Percentiles rank a stretch among this genome's conserved stretches.
Conservation (phyloP, 2,888 invertebrate genomes). For the Pomacea canaliculata region DNA sequence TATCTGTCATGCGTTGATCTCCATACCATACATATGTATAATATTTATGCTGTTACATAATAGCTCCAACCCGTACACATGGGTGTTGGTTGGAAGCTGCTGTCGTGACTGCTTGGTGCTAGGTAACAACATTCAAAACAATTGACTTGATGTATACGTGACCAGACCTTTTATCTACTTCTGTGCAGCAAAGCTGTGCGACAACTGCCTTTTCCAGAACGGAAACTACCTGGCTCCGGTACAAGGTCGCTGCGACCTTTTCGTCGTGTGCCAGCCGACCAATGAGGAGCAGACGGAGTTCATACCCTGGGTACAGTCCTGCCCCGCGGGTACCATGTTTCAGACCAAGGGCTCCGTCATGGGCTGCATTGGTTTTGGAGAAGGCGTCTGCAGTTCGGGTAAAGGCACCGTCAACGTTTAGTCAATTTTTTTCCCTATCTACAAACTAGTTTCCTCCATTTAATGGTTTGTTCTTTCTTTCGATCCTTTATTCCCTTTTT, state of each 20-base stretch:
- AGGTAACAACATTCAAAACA: no score
- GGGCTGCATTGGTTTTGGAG: slow-evolving; percentile 24
- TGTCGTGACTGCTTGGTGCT: no score
- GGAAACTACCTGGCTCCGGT: slow-evolving; percentile 35
- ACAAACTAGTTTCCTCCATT: no score
- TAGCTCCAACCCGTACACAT: no score
- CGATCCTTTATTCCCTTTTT: no score
- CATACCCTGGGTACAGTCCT: slow-evolving; percentile 23
- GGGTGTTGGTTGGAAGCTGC: no score
- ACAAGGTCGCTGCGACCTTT: slow-evolving; percentile 34
- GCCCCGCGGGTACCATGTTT: slow-evolving; percentile 32
- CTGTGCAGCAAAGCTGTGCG: slow-evolving; percentile 32
- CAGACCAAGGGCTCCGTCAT: slow-evolving; percentile 5
- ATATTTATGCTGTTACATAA: no score
- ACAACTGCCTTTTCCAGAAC: slow-evolving; percentile 34
- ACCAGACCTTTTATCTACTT: not conserved
- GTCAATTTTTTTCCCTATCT: no score
- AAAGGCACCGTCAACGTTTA: not conserved
- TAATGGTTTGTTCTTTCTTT: no score
- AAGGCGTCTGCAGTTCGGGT: slow-evolving; percentile 28
- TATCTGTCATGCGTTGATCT: no score
- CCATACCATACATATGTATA: no score
- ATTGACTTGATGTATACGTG: no score
- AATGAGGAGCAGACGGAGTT: not conserved
- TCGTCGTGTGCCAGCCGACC: slow-evolving; percentile 30